Evolutionary conservation across 2,888 invertebrate genomes (phyloP).

Genomic region (Theristus sp.): DNA sequence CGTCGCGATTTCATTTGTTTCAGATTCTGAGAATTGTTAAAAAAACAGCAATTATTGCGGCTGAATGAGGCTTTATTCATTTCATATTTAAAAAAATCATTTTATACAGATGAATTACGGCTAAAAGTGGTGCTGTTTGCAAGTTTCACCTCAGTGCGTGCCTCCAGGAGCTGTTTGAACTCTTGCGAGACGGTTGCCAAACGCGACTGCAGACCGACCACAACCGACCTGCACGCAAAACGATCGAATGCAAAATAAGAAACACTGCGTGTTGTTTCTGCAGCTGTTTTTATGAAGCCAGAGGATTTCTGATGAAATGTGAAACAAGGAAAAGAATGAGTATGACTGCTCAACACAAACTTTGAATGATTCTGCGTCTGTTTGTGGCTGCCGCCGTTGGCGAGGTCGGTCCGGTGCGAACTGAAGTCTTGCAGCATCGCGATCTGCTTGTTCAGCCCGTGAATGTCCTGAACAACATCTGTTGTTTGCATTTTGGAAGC

Average conservation of each 20-base stretch:
- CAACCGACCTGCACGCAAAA: constrained; percentile 53
- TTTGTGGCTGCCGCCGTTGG: neutral
- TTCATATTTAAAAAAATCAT: neutral
- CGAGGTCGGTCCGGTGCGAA: neutral
- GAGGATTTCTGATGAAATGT: too few species aligned
- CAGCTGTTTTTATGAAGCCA: too few species aligned
- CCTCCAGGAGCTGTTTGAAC: constrained; percentile 90
- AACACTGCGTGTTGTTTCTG: too few species aligned
- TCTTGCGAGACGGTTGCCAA: constrained; percentile 89
- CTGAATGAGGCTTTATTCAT: too few species aligned
- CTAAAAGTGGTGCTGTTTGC: neutral
- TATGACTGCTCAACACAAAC: too few species aligned
- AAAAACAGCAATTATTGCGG: too few species aligned
- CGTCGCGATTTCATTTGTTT: constrained; percentile 79
- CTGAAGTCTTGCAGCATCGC: constrained; percentile 45
- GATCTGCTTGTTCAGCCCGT: constrained; percentile 84
- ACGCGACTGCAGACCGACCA: constrained; percentile 61
- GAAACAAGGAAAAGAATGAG: neutral
- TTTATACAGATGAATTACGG: neutral
- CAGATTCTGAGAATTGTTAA: too few species aligned
- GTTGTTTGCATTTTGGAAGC: too few species aligned
- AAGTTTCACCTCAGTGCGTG: constrained; percentile 56
- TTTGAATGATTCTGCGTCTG: neutral
- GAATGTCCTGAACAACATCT: constrained; percentile 58
- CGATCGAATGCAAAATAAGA: neutral